Evolutionary conservation across 2,113 vertebrate genomes (phyloP).

Genomic region (Ceyx margarethae): DNA sequence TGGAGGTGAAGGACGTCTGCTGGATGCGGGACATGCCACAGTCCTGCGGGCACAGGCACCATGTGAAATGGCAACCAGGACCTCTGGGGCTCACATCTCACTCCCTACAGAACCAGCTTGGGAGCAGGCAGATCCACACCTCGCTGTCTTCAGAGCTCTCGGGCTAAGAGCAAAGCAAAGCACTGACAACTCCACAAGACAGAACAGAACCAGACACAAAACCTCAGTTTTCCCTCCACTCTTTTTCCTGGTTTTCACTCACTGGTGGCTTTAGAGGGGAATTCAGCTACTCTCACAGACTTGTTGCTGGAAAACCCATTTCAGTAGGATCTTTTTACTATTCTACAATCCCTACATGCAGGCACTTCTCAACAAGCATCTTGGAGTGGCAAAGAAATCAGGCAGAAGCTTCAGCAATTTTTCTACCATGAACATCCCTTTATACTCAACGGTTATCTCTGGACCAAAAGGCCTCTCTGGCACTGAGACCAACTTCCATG

Average conservation of each 20-base stretch:
- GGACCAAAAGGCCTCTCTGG: background rate
- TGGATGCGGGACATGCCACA: background rate
- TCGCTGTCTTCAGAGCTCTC: background rate
- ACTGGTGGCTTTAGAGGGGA: background rate
- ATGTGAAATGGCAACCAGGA: rapidly evolving
- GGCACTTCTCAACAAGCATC: rapidly evolving
- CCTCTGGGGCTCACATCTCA: rapidly evolving
- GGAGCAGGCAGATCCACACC: background rate
- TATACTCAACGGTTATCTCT: too few species aligned
- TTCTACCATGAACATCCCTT: background rate
- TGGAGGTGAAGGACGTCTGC: background rate
- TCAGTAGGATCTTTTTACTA: background rate
- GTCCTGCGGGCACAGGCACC: background rate
- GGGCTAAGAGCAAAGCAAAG: background rate
- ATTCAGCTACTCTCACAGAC: background rate
- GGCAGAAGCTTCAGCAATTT: background rate
- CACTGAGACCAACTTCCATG: rapidly evolving
- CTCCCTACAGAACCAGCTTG: background rate
- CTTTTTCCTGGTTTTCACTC: background rate
- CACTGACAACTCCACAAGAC: too few species aligned
- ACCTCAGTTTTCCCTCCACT: rapidly evolving
- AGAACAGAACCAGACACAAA: background rate
- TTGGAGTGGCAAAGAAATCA: background rate
- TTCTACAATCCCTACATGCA: background rate
- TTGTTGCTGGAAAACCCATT: background rate